Evolutionary conservation across 2,797 vertebrate genomes (phyloP).

Genomic region (Falco novaeseelandiae): DNA sequence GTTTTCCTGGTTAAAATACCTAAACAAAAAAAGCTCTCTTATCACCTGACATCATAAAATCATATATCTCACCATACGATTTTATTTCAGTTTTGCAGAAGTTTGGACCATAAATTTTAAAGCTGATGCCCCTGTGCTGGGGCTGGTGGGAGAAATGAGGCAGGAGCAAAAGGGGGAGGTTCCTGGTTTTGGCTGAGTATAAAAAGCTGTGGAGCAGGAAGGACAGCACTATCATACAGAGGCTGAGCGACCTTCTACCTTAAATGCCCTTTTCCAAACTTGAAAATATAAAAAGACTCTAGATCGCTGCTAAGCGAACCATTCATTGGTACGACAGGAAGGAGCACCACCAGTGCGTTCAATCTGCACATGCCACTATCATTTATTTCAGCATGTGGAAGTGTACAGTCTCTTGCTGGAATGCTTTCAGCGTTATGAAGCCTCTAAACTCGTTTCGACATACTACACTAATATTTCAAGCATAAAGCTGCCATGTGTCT

Average conservation of each 20-base stretch:
- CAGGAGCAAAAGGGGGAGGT: background rate
- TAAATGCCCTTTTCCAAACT: background rate
- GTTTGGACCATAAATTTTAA: background rate
- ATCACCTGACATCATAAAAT: background rate
- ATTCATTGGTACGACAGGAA: background rate
- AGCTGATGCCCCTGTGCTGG: accelerated
- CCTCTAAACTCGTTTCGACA: background rate
- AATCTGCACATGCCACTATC: background rate
- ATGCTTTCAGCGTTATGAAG: background rate
- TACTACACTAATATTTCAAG: background rate
- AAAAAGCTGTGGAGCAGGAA: background rate
- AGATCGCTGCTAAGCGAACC: background rate
- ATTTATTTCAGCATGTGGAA: background rate
- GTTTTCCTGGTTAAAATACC: background rate
- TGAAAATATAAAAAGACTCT: background rate
- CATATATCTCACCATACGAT: background rate
- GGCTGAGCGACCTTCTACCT: background rate
- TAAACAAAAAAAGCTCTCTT: background rate
- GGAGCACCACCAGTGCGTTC: background rate
- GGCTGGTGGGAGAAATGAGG: background rate
- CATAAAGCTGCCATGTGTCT: conserved; percentile 1
- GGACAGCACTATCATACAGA: accelerated
- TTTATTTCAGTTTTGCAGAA: background rate
- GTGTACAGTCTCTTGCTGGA: background rate
- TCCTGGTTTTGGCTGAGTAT: background rate